Conservation (phyloP, 2,797 vertebrate genomes). For the Pseudotriccus pelzelni region DNA sequence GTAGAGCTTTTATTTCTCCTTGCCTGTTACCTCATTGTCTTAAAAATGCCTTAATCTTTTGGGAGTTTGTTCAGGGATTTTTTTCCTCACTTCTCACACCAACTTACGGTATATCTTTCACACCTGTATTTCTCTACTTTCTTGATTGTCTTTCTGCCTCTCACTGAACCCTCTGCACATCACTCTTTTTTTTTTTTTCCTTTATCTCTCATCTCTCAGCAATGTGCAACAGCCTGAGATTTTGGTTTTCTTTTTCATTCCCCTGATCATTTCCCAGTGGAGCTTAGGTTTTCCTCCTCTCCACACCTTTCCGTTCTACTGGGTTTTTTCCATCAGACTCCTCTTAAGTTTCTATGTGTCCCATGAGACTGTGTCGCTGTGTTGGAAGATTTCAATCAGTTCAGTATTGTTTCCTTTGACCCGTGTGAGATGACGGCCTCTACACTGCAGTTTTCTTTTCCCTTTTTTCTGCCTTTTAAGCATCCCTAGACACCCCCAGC, state of each 20-base stretch:
- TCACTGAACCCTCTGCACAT: not conserved
- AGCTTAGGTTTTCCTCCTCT: constrained; percentile 16
- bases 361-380: not conserved
- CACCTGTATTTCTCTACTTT: not conserved
- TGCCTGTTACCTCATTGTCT: not conserved
- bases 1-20: not conserved
- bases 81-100: not conserved
- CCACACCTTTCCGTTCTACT: not conserved
- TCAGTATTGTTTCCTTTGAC: not conserved
- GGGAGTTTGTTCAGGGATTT: not conserved
- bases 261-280: not conserved
- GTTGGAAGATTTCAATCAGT: not conserved
- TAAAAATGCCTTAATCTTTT: not conserved
- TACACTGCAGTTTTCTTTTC: not conserved
- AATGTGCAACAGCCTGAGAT: not conserved
- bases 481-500: not conserved
- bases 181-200: not conserved
- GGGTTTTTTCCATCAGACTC: not conserved
- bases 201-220: not conserved
- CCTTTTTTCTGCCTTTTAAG: not conserved
- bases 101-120: not conserved
- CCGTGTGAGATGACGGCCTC: not conserved
- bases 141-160: not conserved
- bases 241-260: constrained; percentile 3
- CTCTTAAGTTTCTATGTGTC: not conserved